phyloP scores from a whole-genome alignment of 2,888 invertebrate genomes.

The Dryomyza anilis region DNA sequence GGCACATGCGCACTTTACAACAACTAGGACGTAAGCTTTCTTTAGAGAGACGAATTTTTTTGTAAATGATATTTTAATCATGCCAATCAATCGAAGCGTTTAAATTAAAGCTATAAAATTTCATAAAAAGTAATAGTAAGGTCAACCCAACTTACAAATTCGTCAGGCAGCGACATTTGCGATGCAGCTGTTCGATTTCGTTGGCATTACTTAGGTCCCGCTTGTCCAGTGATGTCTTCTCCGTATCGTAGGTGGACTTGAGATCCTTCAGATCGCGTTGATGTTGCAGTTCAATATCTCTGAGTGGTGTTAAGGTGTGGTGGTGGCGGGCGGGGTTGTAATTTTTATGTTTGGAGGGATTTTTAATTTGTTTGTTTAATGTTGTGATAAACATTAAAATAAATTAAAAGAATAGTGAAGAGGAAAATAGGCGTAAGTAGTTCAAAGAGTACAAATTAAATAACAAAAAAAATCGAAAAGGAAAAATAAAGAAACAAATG shows the following conservation, averaged over 20 bases:
- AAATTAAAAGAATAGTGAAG: background rate
- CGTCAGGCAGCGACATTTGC: constrained; percentile 65
- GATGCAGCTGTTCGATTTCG: constrained; percentile 65
- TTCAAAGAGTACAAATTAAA: background rate
- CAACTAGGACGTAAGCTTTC: background rate
- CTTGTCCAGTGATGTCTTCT: constrained; percentile 58
- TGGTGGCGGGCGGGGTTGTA: background rate
- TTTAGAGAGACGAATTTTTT: background rate
- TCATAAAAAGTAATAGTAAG: background rate
- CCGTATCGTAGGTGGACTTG: constrained; percentile 58
- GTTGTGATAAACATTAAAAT: background rate
- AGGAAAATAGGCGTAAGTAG: background rate
- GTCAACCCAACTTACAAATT: constrained; percentile 63
- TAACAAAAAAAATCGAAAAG: too few species aligned
- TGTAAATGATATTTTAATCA: background rate
- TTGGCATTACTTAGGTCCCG: constrained; percentile 64
- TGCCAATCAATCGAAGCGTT: background rate
- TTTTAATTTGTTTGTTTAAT: background rate
- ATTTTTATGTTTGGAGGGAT: background rate
- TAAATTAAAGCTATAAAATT: background rate
- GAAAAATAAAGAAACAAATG: background rate
- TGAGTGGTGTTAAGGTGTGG: constrained; percentile 43
- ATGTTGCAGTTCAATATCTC: constrained; percentile 62
- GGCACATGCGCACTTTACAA: background rate
- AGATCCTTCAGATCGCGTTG: constrained; percentile 59